These are phyloP conservation scores for Clarias platycephalus DNA, from an alignment of 2,797 vertebrate genomes.

Conservation along the genomic window DNA sequence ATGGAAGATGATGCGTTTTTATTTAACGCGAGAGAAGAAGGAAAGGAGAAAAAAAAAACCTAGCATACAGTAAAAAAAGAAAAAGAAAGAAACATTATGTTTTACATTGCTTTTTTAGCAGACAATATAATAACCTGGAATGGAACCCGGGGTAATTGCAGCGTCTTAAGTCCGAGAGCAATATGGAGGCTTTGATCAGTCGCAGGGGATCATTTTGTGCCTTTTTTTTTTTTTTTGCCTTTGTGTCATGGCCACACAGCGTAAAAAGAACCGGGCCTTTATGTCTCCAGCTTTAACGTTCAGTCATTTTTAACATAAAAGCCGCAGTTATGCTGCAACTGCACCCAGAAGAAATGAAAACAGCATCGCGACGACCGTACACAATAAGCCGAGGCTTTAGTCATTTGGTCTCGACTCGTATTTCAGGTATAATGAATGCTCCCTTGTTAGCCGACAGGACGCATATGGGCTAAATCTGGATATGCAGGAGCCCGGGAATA, in stretches of 20 bases:
- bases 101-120: conserved; percentile 39
- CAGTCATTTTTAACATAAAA: conserved; percentile 57
- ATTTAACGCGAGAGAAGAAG: conserved; percentile 11
- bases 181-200: conserved; percentile 58
- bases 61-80: background rate
- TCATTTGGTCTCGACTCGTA: conserved; percentile 51
- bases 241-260: conserved; percentile 52
- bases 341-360: conserved; percentile 54
- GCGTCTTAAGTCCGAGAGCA: conserved; percentile 50
- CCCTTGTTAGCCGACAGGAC: conserved; percentile 43
- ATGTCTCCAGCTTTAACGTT: conserved; percentile 50
- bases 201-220: conserved; percentile 54
- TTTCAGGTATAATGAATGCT: conserved; percentile 54
- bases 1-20: background rate
- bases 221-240: conserved; percentile 38
- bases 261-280: conserved; percentile 51
- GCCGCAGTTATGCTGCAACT: conserved; percentile 50
- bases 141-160: conserved; percentile 52
- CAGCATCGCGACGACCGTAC: conserved; percentile 25
- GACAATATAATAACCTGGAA: conserved; percentile 49
- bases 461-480: conserved; percentile 15
- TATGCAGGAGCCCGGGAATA: conserved; percentile 12
- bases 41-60: background rate
- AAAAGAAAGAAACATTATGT: conserved; percentile 3
- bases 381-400: conserved; percentile 31